Evolutionary conservation across 2,888 invertebrate species (phyloP), one percentile per base, ranked within the genome.

Genomic region (Cantharis rufa): DNA sequence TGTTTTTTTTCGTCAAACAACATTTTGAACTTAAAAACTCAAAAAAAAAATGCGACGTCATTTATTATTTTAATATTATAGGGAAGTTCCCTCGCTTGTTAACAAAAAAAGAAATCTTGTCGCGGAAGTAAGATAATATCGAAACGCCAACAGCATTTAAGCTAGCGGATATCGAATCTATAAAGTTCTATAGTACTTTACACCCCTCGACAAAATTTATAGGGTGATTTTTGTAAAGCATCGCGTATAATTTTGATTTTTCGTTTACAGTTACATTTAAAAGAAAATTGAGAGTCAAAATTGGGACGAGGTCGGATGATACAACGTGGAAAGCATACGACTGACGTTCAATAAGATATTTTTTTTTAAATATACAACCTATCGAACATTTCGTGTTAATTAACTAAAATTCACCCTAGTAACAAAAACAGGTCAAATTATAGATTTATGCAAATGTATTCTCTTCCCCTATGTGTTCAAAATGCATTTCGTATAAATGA

Each of bases 131-230:
- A 75, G 48, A 64, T 66, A 70, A 70, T 70, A 62, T 64, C 48
- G 48, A n/a, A 32, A 28, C 15, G 62, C 63, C 64, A 71, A 75
- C 21, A 63, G 24, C 68, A 71, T 68, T 24, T 15, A 68, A 61
- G 70, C 66, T 28, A 24, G 68, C 70, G 75, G 66, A 71, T 75
- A 75, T 75, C 66, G 75, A 68, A 70, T 68, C 75, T 75, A 71
- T 61, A 71, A 66, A 61, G 68, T 69, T 15, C 48, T 13, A 69
- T 73, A 48, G 10, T 48, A 48, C 48, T 48, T 61, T 75, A 48
- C 70, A 71, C 61, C 63, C 64, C 64, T 32, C 16, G 27, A 62
- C 70, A 48, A 18, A 68, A 74, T 74, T 74, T 74, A 74, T 74
- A 27, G 64, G 24, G 64, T 66, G 63, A 48, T 48, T 66, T n/a